Percentiles rank a stretch among this genome's conserved stretches.
Evolutionary conservation across 2,113 vertebrate species (phyloP).

Genomic region (Lethenteron camtschaticum): DNA sequence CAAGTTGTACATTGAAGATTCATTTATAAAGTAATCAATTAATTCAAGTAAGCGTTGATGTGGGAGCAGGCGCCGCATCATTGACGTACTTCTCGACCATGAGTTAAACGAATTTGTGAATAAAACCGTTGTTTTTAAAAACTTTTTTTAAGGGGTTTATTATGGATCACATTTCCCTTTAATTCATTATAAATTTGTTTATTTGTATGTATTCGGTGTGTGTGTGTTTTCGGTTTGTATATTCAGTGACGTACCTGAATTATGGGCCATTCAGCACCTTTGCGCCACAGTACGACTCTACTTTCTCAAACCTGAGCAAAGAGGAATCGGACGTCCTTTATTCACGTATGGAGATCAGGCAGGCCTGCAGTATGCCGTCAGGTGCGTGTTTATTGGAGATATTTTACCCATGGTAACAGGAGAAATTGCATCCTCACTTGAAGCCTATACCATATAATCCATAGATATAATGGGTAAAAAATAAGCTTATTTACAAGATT

Average conservation of each 20-base stretch:
- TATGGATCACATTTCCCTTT: not conserved
- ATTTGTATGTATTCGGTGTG: not conserved
- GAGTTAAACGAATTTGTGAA: not conserved
- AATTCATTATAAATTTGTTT: not conserved
- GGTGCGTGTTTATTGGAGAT: slow-evolving; percentile 25
- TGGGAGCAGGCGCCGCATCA: not conserved
- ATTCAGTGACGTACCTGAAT: slow-evolving; percentile 65
- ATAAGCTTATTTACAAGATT: too few relatives aligned
- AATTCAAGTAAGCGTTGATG: not conserved
- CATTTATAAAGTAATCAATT: too few relatives aligned
- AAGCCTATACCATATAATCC: not conserved
- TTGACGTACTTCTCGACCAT: not conserved
- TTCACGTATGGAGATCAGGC: slow-evolving; percentile 61
- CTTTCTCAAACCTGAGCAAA: slow-evolving; percentile 78
- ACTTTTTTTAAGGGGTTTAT: not conserved
- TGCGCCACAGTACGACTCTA: slow-evolving; percentile 76
- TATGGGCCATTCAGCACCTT: slow-evolving; percentile 83
- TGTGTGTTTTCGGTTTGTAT: slow-evolving; percentile 8
- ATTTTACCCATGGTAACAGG: not conserved
- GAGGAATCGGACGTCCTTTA: slow-evolving; percentile 81
- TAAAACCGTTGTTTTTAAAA: not conserved
- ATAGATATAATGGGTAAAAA: not conserved
- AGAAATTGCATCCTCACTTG: not conserved
- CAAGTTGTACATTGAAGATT: too few relatives aligned
- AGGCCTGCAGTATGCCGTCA: slow-evolving; percentile 39